Evolutionary conservation across 2,888 invertebrate species (phyloP), one percentile per base, ranked within the genome.

Genomic region (Apodemia duryi): DNA sequence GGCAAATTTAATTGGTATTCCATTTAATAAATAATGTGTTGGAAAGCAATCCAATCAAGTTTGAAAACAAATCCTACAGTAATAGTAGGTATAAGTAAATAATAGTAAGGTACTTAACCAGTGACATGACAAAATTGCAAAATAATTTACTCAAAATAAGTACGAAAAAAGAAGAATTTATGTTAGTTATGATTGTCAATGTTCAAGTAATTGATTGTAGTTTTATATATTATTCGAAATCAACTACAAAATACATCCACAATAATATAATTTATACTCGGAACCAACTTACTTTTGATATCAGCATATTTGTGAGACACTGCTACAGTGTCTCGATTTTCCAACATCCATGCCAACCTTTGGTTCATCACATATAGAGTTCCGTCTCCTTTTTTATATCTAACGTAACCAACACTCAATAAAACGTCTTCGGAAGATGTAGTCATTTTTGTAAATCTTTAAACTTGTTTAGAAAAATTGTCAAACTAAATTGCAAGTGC

Each of bases 371-470:
- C 95, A 85, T 98, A 98, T 66, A 99, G 91, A 0, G 97, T 97
- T 11, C 99, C 99, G 91, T 99, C 98, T 65, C 97, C 97, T 89
- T 99, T 99, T 88, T 99, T 99, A 83, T 96, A 98, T 70, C 97
- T 95, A 69, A 99, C 99, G 88, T 97, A 95, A 71, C 96, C 95
- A 75, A 98, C 96, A 92, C 98, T 97, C 73, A 98, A 93, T 74
- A 99, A 92, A 66, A 99, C 98, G 90, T 99, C 98, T 92, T 99
- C 99, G 66, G 97, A 97, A 70, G 97, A 97, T 65, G 97, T 96
- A 73, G 96, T 95, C 96, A 97, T 97, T 63, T 35, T 62, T 49
- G 46, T 54, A 43, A 63, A 43, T 63, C 61, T 65, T 51, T 54
- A 38, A 67, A 61, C 64, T 61, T 52, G n/a, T 32, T 57, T 10